Conservation (phyloP, 2,888 invertebrate genomes). For the Andrena camellia region DNA sequence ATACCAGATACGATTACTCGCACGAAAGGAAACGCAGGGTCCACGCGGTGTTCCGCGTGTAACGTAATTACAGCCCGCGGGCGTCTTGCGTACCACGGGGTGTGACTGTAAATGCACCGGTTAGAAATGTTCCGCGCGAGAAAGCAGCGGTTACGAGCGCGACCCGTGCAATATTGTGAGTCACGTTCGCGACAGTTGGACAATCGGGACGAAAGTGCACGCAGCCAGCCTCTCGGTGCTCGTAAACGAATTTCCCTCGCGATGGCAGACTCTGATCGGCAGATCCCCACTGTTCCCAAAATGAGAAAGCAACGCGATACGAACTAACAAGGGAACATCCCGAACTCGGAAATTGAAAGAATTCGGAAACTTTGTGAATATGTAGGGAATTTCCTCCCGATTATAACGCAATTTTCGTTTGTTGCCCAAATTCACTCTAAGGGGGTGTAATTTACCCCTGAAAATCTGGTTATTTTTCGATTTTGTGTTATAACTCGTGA, state of each 20-base stretch:
- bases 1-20: conserved; percentile 2
- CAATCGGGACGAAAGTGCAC: neutral
- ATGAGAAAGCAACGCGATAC: too few relatives aligned
- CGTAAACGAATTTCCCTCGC: too few relatives aligned
- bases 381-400: too few relatives aligned
- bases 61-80: conserved; percentile 31
- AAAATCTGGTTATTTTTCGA: too few relatives aligned
- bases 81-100: conserved; percentile 16
- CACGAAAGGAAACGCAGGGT: conserved; percentile 42
- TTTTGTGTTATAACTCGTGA: too few relatives aligned
- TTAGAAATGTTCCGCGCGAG: conserved; percentile 18
- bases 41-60: conserved; percentile 18
- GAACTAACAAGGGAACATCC: too few relatives aligned
- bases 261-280: too few relatives aligned
- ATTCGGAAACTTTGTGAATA: too few relatives aligned
- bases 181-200: neutral
- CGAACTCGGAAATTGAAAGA: too few relatives aligned
- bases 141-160: conserved; percentile 6
- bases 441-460: too few relatives aligned
- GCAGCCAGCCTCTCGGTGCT: neutral
- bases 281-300: neutral
- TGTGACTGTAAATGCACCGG: neutral
- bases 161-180: neutral
- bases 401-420: too few relatives aligned
- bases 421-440: too few relatives aligned